These are phyloP conservation scores for Lutjanus erythropterus DNA, from an alignment of 2,113 vertebrate genomes.

Conservation along the genomic window DNA sequence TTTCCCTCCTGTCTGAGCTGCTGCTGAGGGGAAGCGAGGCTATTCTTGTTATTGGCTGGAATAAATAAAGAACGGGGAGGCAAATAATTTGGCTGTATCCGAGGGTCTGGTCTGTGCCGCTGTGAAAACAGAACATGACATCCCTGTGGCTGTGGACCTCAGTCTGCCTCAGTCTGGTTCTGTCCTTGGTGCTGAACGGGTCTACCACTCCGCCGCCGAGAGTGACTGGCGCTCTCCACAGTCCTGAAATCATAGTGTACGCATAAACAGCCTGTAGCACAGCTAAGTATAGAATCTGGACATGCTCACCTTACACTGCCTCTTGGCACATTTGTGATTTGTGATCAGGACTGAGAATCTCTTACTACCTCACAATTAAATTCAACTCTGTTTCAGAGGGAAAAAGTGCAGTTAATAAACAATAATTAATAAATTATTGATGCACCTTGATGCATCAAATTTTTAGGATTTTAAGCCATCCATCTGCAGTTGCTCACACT, in stretches of 20 bases:
- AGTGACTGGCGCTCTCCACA: constrained; percentile 1
- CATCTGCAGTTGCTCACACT: too few species aligned
- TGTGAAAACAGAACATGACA: constrained; percentile 19
- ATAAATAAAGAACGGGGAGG: constrained; percentile 17
- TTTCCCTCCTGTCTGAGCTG: constrained; percentile 8
- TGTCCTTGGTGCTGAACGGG: constrained; percentile 33
- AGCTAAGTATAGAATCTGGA: background rate
- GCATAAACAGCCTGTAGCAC: background rate
- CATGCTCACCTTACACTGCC: background rate
- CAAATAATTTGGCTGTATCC: constrained; percentile 25
- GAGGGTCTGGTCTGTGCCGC: constrained; percentile 3
- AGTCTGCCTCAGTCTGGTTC: background rate
- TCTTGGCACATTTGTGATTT: background rate
- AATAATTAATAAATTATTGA: too few species aligned
- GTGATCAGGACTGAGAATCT: too few species aligned
- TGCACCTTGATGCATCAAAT: too few species aligned
- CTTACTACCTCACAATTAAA: too few species aligned
- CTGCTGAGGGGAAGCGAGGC: constrained; percentile 16
- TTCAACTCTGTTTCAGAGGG: too few species aligned
- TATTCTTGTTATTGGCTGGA: background rate
- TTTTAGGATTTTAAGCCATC: too few species aligned
- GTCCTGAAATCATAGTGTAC: background rate
- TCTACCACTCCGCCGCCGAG: too few species aligned
- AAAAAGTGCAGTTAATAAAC: too few species aligned
- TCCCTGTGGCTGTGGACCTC: constrained; percentile 14